These are phyloP conservation scores for Brachylomia viminalis DNA, from an alignment of 2,888 invertebrate genomes.

Conservation along the genomic window DNA sequence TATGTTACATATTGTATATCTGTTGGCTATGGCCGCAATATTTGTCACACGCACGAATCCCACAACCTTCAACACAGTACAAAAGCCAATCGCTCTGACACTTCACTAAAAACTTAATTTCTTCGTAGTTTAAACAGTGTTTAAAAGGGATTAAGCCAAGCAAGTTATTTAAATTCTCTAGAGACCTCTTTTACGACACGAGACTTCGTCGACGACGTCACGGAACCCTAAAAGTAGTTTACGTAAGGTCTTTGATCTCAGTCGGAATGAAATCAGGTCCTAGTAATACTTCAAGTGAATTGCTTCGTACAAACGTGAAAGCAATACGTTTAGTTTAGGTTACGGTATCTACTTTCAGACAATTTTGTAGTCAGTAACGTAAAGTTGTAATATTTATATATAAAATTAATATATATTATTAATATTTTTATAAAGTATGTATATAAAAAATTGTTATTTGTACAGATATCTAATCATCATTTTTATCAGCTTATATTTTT, in stretches of 20 bases:
- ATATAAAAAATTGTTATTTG: no score
- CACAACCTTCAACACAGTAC: not conserved
- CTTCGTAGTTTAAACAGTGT: not conserved
- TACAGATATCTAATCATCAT: not conserved
- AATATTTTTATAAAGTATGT: no score
- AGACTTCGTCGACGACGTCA: not conserved
- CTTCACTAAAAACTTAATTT: not conserved
- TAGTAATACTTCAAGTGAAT: constrained; percentile 25
- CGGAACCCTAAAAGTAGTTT: constrained; percentile 18
- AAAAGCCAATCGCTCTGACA: not conserved
- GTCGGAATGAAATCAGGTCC: constrained; percentile 13
- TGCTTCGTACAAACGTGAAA: constrained; percentile 13
- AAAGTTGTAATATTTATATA: no score
- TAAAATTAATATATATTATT: no score
- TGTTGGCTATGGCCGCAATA: no score
- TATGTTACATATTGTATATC: no score
- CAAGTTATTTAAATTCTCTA: not conserved
- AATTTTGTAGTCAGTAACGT: not conserved
- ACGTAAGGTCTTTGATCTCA: constrained; percentile 33
- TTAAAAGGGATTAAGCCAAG: not conserved
- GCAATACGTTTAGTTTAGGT: not conserved
- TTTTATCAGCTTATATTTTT: not conserved
- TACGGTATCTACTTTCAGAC: not conserved
- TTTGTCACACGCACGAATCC: not conserved
- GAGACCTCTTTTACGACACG: constrained; percentile 15